A percentile compares a stretch with the other conserved stretches of the same genome.
These are phyloP conservation scores for Perca flavescens DNA, from an alignment of 2,113 vertebrate species.

Conservation along the genomic window DNA sequence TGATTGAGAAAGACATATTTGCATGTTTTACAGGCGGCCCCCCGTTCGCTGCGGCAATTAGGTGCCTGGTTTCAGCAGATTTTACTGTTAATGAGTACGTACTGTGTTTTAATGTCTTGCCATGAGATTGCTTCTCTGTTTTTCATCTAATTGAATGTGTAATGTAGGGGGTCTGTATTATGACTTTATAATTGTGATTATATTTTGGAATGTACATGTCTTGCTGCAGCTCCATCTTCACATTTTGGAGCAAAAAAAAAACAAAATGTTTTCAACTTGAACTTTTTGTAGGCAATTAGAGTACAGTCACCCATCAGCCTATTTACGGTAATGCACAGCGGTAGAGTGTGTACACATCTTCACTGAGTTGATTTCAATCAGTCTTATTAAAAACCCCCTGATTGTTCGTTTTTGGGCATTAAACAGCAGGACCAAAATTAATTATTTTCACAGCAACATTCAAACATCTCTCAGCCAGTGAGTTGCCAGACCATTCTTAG, in stretches of 20 bases:
- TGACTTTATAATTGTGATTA: not conserved
- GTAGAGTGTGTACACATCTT: not conserved
- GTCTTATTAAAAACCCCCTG: conserved; percentile 3
- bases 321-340: not conserved
- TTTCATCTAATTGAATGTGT: not conserved
- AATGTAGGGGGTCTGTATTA: not conserved
- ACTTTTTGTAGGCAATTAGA: not conserved
- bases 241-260: not conserved
- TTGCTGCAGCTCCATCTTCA: not conserved
- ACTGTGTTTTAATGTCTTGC: not conserved
- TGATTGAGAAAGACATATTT: not conserved
- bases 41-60: not conserved
- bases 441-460: conserved; percentile 21
- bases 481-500: conserved; percentile 14
- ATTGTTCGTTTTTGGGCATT: not conserved
- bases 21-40: not conserved
- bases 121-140: not conserved
- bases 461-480: not conserved
- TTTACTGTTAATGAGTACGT: not conserved
- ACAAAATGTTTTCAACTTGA: not conserved
- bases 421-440: conserved; percentile 21
- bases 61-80: not conserved
- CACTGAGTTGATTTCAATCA: not conserved
- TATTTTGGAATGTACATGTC: not conserved
- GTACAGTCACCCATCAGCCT: not conserved